Base-by-base conservation (phyloP, 2,888 invertebrate genomes). In the Bombylius major region DNA sequence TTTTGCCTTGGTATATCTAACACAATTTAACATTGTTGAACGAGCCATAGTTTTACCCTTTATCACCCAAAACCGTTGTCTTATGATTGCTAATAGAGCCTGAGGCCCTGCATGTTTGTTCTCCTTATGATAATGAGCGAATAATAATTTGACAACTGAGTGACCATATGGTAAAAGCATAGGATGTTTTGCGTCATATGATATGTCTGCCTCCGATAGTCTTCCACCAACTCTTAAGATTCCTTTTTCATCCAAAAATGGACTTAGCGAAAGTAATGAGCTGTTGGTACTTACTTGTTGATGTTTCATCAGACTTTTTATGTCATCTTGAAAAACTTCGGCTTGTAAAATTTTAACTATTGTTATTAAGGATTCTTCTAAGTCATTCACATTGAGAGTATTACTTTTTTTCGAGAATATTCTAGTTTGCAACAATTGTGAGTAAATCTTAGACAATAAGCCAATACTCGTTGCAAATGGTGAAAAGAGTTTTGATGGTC, bases 11-110 rank as follows among this genome's bases (percentile, higher is more conserved):
- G 44, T 54, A 50, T 62, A 62, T 31, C 51, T 56, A 4, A 63
- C 47, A 48, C 62, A 65, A 34, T 54, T 32, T 13, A 56, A 53
- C 14, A 62, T 53, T 48, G 60, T 44, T 45, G 47, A 58, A 34
- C 56, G 53, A 4, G 59, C 57, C n/a, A 59, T 48, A 34, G 49
- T 60, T 50, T 59, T 57, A 13, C 58, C 62, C 6, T 61, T 56
- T 11, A 65, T 58, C 8, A 61, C 60, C 64, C 64, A 65, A 58
- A 61, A 65, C 52, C 56, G 54, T 53, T 61, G 55, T 14, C 62
- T 50, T 14, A 60, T 49, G 9, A 46, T 53, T 8, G 56, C 54
- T 12, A 59, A 14, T 42, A 59, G 13, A 12, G 50, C 50, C 49
- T 60, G 59, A 13, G 51, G 50, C 8, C 54, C 58, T 4, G 50